Conservation (phyloP, 2,797 vertebrate species). For the Cacajao melanocephalus region DNA sequence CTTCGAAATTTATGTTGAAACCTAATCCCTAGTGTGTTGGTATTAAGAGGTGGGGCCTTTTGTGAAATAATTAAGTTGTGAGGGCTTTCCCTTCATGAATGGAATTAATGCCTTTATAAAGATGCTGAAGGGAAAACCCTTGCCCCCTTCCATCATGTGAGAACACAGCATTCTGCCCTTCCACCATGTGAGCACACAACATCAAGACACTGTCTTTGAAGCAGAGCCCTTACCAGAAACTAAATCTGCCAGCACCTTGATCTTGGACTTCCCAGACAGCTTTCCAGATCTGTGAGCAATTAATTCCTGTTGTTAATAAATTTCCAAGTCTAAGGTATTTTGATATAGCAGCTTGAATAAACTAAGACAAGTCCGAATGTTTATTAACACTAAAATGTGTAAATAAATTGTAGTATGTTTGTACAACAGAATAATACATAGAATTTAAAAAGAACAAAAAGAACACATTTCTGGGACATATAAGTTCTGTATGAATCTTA, state of each 20-base stretch:
- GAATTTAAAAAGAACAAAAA: not conserved
- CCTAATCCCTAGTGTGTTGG: not conserved
- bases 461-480: not conserved
- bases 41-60: not conserved
- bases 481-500: not conserved
- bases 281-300: not conserved
- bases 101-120: not conserved
- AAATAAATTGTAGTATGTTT: not conserved
- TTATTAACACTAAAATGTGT: not conserved
- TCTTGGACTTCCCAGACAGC: not conserved
- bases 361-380: not conserved
- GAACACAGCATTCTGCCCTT: not conserved
- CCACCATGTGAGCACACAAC: not conserved
- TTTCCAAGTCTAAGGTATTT: not conserved
- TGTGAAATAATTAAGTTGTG: not conserved
- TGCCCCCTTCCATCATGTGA: not conserved
- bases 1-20: not conserved
- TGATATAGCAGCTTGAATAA: not conserved
- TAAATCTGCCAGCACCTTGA: not conserved
- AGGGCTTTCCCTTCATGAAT: not conserved
- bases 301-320: not conserved
- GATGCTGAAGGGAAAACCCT: not conserved
- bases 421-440: not conserved
- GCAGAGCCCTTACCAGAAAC: not conserved
- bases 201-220: not conserved